Base-by-base conservation (phyloP, 2,113 vertebrate species). In the Anser brachyrhynchus region DNA sequence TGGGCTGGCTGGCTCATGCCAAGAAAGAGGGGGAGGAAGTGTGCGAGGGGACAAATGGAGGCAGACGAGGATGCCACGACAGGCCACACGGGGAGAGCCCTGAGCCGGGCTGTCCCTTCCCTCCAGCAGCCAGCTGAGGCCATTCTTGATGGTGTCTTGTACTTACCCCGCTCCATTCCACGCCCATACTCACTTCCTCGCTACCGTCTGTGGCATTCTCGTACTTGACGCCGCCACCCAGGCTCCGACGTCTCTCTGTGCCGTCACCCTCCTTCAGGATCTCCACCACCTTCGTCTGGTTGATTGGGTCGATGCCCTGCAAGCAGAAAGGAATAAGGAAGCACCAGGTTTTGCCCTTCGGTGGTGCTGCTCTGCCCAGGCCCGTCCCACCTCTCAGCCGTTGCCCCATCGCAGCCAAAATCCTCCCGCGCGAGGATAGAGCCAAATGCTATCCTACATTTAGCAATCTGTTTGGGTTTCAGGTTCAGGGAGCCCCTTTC, bases 101-200 rank as follows among this genome's bases (percentile, higher is more conserved):
- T 62, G 78, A 87, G 77, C 57, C 54, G 79, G 78, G 75, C 93
- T 96, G 95, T 92, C 95, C 96, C 94, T 87, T 80, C 87, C 90
- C 94, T 96, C 96, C 85, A 92, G 93, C 88, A 92, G 96, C 96
- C 90, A 1, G 93, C 94, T 95, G 94, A 96, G 93, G 96, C 93
- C 91, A 84, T 93, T 97, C 97, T 97, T 97, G 97, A 98, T 97
- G 93, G 98, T 98, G 98, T 99, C 98, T 95, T 98, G 99, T 98
- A 99, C 99, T 99, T 98, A 99, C 99, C 99, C 99, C 99, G 10
- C 98, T 99, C 99, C 99, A 99, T 97, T 99, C 99, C 97, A 99
- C 98, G 88, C 98, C 97, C 98, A 99, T 99, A 98, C 99, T 99
- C 97, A 98, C 99, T 98, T 99, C 99, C 98, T 99, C 99, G 89